These are phyloP conservation scores for Macrostomum cliftonense DNA, from an alignment of 2,888 invertebrate species.

Conservation along the genomic window DNA sequence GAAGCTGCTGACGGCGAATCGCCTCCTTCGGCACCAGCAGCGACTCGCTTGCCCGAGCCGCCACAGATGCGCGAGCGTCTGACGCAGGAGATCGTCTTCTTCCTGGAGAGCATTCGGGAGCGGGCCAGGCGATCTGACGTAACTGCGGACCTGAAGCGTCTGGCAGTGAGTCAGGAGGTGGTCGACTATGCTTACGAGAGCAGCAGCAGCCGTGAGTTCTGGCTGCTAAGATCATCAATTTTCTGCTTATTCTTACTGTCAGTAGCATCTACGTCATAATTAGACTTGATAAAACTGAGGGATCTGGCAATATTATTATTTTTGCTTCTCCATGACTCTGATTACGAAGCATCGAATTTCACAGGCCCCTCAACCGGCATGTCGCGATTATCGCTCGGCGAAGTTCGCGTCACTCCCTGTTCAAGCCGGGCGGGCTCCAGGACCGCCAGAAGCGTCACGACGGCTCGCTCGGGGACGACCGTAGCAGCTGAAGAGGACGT, in stretches of 20 bases:
- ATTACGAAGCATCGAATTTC: neutral
- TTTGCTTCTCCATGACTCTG: too few species aligned
- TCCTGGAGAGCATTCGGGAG: slow-evolving; percentile 28
- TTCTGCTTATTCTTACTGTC: neutral
- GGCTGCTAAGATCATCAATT: neutral
- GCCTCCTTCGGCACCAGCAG: slow-evolving; percentile 6
- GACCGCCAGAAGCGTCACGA: too few species aligned
- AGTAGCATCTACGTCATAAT: too few species aligned
- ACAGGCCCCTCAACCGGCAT: neutral
- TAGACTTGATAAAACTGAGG: too few species aligned
- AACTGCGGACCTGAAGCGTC: too few species aligned
- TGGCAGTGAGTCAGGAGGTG: slow-evolving; percentile 15
- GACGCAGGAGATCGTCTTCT: slow-evolving; percentile 31
- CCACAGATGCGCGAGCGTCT: slow-evolving; percentile 27
- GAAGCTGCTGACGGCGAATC: slow-evolving; percentile 23
- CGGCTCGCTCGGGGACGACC: too few species aligned
- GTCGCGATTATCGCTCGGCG: neutral
- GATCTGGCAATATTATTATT: too few species aligned
- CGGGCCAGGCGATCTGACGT: slow-evolving; percentile 18
- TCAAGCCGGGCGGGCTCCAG: neutral
- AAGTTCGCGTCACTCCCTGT: neutral
- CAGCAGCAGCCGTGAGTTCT: slow-evolving; percentile 6
- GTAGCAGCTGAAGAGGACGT: neutral
- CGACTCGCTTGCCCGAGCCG: slow-evolving; percentile 24
- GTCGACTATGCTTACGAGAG: slow-evolving; percentile 22